Conservation (phyloP, 2,797 vertebrate species). For the Cephalopachus bancanus region DNA sequence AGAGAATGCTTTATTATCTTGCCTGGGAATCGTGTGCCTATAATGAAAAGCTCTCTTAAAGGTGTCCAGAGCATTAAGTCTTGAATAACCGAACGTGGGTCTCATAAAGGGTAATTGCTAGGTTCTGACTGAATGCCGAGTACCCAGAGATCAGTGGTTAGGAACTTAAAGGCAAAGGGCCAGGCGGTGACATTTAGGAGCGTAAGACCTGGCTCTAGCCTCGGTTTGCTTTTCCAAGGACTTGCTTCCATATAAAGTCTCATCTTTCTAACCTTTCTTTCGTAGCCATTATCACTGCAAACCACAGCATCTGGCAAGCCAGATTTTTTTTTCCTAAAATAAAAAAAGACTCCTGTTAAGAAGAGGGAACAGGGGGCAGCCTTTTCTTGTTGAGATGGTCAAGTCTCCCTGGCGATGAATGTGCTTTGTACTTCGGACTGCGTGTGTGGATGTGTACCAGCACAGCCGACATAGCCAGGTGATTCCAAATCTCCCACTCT, state of each 20-base stretch:
- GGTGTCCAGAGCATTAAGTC: constrained; percentile 8
- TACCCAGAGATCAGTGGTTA: constrained; percentile 32
- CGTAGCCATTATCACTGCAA: not conserved
- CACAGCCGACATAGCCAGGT: not conserved
- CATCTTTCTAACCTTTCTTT: constrained; percentile 38
- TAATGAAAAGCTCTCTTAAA: constrained; percentile 66
- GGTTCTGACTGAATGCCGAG: constrained; percentile 19
- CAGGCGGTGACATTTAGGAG: not conserved
- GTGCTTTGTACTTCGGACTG: not conserved
- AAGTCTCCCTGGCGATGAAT: not conserved
- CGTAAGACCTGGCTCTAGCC: not conserved
- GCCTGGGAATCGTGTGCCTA: constrained; percentile 37
- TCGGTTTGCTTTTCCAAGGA: constrained; percentile 26
- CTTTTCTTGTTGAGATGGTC: not conserved
- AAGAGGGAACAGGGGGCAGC: not conserved
- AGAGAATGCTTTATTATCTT: constrained; percentile 58
- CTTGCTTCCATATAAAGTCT: not conserved
- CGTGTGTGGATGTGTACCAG: not conserved
- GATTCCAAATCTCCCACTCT: not conserved
- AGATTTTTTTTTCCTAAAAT: not conserved
- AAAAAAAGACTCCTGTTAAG: not conserved
- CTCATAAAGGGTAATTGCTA: constrained; percentile 64
- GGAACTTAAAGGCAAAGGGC: constrained; percentile 13
- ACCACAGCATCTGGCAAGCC: not conserved
- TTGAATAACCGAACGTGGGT: constrained; percentile 34